phyloP scores from a whole-genome alignment of 2,797 vertebrate genomes.

The Cirrhinus mrigala region DNA sequence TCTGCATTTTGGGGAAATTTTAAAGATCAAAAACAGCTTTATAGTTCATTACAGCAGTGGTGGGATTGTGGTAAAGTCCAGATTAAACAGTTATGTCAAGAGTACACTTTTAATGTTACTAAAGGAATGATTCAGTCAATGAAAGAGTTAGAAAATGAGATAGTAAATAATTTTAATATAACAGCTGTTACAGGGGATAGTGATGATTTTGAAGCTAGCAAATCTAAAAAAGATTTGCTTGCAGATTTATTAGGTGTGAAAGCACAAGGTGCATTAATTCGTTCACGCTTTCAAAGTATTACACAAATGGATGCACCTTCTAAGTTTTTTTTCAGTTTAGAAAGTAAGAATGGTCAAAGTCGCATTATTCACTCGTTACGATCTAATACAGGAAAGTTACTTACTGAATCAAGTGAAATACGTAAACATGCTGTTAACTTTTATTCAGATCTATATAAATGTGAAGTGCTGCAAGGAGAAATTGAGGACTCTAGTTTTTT shows the following conservation, averaged over 20 bases:
- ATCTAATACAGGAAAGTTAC: neutral
- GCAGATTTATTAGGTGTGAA: neutral
- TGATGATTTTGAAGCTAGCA: neutral
- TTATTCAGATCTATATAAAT: neutral
- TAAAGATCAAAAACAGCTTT: neutral
- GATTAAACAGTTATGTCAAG: constrained; percentile 6
- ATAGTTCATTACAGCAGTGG: constrained; percentile 17
- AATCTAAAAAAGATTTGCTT: neutral
- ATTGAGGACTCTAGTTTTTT: neutral
- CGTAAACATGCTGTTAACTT: neutral
- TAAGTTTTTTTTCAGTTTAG: neutral
- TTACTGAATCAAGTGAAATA: neutral
- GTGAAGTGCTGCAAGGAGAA: neutral
- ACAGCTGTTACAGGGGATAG: neutral
- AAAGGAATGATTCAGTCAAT: neutral
- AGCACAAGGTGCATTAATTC: neutral
- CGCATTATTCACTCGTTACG: neutral
- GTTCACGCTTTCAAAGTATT: neutral
- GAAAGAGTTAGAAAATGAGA: neutral
- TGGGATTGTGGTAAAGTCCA: neutral
- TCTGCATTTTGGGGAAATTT: neutral
- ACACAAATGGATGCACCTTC: neutral
- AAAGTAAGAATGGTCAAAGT: neutral
- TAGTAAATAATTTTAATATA: neutral
- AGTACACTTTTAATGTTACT: constrained; percentile 38